Conservation (phyloP, 1,140 invertebrate species). For the Neodiprion lecontei region DNA sequence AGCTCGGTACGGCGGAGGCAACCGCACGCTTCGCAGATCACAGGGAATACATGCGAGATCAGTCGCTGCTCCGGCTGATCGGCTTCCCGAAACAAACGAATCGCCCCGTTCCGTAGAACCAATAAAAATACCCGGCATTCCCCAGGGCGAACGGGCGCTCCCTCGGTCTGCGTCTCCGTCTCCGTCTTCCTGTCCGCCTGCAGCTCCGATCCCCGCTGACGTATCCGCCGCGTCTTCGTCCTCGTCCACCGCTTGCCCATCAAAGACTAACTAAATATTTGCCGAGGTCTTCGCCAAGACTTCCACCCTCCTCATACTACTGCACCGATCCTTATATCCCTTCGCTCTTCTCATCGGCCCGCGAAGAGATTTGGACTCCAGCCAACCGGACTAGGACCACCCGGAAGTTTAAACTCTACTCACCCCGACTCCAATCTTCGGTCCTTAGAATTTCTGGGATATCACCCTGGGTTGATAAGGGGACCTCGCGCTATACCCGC, state of each 20-base stretch:
- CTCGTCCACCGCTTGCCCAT: slow-evolving; percentile 23
- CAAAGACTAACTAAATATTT: slow-evolving; percentile 61
- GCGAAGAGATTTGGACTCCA: background rate
- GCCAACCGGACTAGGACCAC: background rate
- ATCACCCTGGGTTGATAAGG: too few species aligned
- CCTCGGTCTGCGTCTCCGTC: slow-evolving; percentile 11
- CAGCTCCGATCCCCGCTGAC: slow-evolving; percentile 17
- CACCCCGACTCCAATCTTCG: too few species aligned
- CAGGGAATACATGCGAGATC: slow-evolving; percentile 35
- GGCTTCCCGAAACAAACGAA: slow-evolving; percentile 36
- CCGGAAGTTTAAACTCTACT: slow-evolving; percentile 1
- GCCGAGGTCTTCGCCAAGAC: slow-evolving; percentile 45
- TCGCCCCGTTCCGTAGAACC: slow-evolving; percentile 38
- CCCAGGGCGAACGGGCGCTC: slow-evolving; percentile 44
- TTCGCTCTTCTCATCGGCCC: background rate
- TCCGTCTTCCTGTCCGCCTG: slow-evolving; percentile 11
- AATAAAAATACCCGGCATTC: slow-evolving; percentile 58
- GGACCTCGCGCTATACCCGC: too few species aligned
- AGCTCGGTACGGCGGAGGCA: background rate
- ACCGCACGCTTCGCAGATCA: slow-evolving; percentile 19
- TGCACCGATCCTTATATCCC: too few species aligned
- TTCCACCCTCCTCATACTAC: slow-evolving; percentile 19
- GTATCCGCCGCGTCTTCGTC: background rate
- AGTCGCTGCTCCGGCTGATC: slow-evolving; percentile 43
- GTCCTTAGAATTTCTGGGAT: too few species aligned